Base-by-base conservation (phyloP, 2,888 invertebrate species). In the Mythimna impura region DNA sequence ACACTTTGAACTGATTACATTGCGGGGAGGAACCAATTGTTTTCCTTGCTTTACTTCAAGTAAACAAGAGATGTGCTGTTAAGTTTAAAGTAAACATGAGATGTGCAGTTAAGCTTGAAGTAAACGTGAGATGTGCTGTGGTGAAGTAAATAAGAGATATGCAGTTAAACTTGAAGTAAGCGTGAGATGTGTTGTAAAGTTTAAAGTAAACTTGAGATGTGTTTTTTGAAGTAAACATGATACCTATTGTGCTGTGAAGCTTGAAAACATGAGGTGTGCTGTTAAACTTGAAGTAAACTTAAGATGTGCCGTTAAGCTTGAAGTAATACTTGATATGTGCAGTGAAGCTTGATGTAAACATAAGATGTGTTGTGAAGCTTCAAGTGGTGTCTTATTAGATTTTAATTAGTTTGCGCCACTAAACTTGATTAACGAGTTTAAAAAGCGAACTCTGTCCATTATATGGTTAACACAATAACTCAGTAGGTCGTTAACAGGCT, bases 1-100 rank as follows among this genome's bases (percentile, higher is more conserved):
- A 64, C 67, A 66, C 64, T 77, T 68, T 43, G 30, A 79, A 72
- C 63, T 60, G 70, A 76, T 71, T 75, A 67, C 9, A 50, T 63
- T 58, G 30, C 25, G 52, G 43, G 30, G 52, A 62, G 52, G 9
- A 47, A 47, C 54, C 22, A 50, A 50, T 73, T 66, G n/a, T 57
- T 61, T 64, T 40, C 20, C 8, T 61, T 52, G 22, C n/a, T 43
- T 25, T 10, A 50, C 4, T 14, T 47, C 34, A 3, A 12, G 57
- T 34, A 30, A 25, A 20, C 1, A 5, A 52, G 12, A 22, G 9
- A 22, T 22, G 6, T 25, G 20, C 22, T 34, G 22, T 25, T 17
- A 43, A 47, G 47, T 17, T 43, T 25, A 0, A 43, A n/a, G 58
- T 34, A 52, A 52, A 8, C 20, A 0, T n/a, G n/a, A 52, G n/a